Evolutionary conservation across 2,888 invertebrate genomes (phyloP).

Genomic region (Disparrhopalites patrizii): DNA sequence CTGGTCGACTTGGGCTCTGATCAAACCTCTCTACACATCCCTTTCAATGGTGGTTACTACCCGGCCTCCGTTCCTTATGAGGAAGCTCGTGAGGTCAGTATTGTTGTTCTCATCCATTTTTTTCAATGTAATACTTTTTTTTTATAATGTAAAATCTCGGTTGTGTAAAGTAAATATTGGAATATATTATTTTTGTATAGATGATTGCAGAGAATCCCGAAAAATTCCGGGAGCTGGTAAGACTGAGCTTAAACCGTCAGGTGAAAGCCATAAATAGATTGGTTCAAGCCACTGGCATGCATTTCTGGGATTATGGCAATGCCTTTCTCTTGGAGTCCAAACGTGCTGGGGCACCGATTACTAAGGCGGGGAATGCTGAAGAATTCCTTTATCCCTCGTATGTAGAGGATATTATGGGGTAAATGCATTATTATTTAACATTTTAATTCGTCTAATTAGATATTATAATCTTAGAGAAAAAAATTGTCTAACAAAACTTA

Average conservation of each 20-base stretch:
- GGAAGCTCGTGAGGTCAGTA: slow-evolving; percentile 52
- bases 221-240: slow-evolving; percentile 56
- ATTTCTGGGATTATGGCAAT: slow-evolving; percentile 64
- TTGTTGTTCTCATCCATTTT: background rate
- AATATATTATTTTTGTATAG: slow-evolving; percentile 24
- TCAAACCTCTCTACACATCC: slow-evolving; percentile 62
- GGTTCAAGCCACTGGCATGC: slow-evolving; percentile 54
- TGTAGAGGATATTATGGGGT: slow-evolving; percentile 64
- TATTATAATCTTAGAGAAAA: background rate
- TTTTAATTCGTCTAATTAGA: background rate
- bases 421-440: background rate
- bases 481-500: background rate
- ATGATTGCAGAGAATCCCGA: slow-evolving; percentile 56
- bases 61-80: slow-evolving; percentile 56
- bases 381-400: slow-evolving; percentile 60
- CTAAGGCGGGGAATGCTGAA: slow-evolving; percentile 36
- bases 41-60: slow-evolving; percentile 60
- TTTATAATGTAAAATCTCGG: background rate
- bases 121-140: too few relatives aligned
- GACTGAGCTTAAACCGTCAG: slow-evolving; percentile 58
- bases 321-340: slow-evolving; percentile 61
- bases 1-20: slow-evolving; percentile 61
- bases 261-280: slow-evolving; percentile 58
- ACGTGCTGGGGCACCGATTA: slow-evolving; percentile 57
- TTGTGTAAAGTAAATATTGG: background rate